These are phyloP conservation scores for Centrocercus urophasianus DNA, from an alignment of 2,113 vertebrate species.

Conservation along the genomic window DNA sequence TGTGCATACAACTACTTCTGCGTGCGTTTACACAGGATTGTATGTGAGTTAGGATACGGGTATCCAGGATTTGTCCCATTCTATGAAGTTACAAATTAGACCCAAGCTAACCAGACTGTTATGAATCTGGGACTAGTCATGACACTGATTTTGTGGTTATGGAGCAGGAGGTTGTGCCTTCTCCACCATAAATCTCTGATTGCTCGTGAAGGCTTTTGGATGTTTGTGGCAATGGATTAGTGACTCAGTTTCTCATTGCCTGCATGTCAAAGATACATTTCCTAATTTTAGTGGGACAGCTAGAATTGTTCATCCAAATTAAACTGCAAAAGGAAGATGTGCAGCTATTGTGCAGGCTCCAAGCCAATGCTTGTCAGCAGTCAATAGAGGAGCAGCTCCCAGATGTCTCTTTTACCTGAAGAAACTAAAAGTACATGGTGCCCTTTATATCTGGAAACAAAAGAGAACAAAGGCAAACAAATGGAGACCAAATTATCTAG, in stretches of 20 bases:
- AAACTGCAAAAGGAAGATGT: not conserved
- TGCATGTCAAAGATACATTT: not conserved
- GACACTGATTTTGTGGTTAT: not conserved
- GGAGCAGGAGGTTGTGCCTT: not conserved
- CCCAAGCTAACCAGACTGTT: not conserved
- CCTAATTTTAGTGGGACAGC: not conserved
- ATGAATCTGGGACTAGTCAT: not conserved
- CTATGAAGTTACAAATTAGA: not conserved
- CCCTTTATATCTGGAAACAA: constrained; percentile 64
- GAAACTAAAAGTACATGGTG: constrained; percentile 54
- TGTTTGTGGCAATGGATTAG: not conserved
- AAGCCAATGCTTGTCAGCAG: not conserved
- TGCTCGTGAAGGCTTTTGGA: not conserved
- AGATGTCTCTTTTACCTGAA: constrained; percentile 42
- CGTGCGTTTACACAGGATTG: not conserved
- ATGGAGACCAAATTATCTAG: constrained; percentile 51
- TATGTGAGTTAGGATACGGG: not conserved
- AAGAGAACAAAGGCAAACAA: constrained; percentile 58
- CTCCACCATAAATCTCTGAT: not conserved
- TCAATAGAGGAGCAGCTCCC: constrained; percentile 1
- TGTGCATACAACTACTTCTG: not conserved
- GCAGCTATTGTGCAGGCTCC: not conserved
- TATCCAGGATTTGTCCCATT: not conserved
- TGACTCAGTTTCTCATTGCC: not conserved
- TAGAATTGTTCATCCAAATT: not conserved